These are phyloP conservation scores for Mixornis gularis DNA, from an alignment of 2,113 vertebrate species.

Conservation along the genomic window DNA sequence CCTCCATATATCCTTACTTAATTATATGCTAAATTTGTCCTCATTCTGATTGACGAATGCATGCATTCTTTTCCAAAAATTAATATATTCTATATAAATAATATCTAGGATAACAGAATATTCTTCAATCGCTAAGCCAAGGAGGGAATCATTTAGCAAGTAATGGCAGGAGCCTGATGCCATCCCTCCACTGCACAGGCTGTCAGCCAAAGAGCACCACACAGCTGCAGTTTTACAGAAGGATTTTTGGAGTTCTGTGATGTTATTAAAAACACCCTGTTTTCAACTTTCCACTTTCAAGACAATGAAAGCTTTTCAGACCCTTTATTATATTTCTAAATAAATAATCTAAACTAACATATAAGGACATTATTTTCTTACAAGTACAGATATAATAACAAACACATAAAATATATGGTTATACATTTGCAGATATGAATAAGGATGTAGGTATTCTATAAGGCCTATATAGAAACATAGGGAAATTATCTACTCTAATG, in stretches of 20 bases:
- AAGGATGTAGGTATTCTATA: neutral
- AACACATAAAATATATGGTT: neutral
- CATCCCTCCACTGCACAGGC: neutral
- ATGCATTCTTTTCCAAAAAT: neutral
- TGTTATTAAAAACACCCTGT: neutral
- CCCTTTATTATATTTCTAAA: neutral
- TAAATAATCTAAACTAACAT: neutral
- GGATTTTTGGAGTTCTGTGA: neutral
- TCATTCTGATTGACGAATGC: neutral
- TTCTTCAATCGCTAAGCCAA: neutral
- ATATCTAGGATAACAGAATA: neutral
- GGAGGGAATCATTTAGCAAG: neutral
- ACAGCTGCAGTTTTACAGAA: conserved; percentile 18
- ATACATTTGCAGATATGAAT: neutral
- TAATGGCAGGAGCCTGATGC: neutral
- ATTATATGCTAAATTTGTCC: neutral
- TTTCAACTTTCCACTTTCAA: neutral
- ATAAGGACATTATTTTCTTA: neutral
- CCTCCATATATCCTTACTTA: neutral
- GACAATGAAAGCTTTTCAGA: neutral
- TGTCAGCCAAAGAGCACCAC: conserved; percentile 1
- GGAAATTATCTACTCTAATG: neutral
- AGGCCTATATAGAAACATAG: neutral
- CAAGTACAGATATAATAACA: neutral
- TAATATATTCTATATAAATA: neutral